Evolutionary conservation across 2,113 vertebrate species (phyloP), one percentile per base, ranked within the genome.

Genomic region (Ifrita kowaldi): DNA sequence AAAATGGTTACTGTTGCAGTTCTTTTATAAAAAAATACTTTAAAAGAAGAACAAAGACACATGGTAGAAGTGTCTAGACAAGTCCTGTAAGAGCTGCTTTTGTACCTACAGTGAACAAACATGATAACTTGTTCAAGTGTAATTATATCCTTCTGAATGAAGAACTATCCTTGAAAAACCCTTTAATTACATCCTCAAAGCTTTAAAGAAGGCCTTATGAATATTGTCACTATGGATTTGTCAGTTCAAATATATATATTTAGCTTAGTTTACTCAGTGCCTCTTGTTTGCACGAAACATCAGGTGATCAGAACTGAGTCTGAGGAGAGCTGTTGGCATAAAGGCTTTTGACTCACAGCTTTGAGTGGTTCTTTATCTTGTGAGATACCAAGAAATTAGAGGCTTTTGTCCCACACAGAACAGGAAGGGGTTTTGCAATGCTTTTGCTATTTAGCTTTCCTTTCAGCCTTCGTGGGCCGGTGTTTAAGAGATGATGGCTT

Each of bases 11-110:
- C 63, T 23, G 26, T 39, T 50, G 55, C 27, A 60, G 57, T 50
- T 82, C 46, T 30, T 91, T 63, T 35, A 17, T 32, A 16, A 71
- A 53, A 93, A 89, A 60, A 73, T 63, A 88, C 28, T 33, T 69
- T 52, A 69, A 28, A 81, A 89, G 79, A 81, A 95, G 71, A 96
- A 96, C 83, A 93, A 93, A 95, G 97, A 71, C 73, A 91, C 19
- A 2, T 0, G 0, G 56, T 90, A 68, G 94, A 93, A 93, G 18
- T 88, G 93, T 70, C 86, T 49, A 68, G 87, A 87, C 64, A 92
- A 90, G 95, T 74, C 87, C 81, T 2, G 0, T 17, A 26, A 63
- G 65, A 77, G 73, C 49, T 76, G 60, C 90, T 91, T 94, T 91
- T 70, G 41, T 93, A 89, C 73, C 81, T 69, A 23, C 28, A 82